Conservation (phyloP, 2,797 vertebrate genomes). For the Sebastes reedi region DNA sequence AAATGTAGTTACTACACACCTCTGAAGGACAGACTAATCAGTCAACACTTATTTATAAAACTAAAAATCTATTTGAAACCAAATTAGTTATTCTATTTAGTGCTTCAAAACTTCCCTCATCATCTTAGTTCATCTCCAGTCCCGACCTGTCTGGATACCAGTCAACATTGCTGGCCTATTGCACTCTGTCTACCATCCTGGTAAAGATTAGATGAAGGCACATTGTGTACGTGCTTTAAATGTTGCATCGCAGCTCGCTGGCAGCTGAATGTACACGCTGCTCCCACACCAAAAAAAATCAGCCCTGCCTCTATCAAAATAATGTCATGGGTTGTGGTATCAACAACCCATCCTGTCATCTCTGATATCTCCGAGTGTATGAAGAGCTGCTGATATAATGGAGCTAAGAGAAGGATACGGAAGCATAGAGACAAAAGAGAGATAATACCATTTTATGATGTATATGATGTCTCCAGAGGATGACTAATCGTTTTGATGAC, state of each 20-base stretch:
- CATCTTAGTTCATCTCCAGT: not conserved
- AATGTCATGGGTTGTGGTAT: not conserved
- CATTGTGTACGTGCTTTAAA: not conserved
- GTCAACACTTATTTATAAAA: not conserved
- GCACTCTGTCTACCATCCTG: not conserved
- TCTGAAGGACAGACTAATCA: not conserved
- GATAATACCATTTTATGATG: not conserved
- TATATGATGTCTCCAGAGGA: not conserved
- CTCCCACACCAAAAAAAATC: not conserved
- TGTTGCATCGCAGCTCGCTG: not conserved
- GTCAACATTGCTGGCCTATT: not conserved
- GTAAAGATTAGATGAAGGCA: constrained; percentile 5
- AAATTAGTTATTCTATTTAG: not conserved
- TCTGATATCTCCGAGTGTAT: not conserved
- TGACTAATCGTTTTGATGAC: not conserved
- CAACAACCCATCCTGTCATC: not conserved
- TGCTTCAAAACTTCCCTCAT: not conserved
- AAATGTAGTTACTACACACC: not conserved
- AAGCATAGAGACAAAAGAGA: not conserved
- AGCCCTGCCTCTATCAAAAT: not conserved
- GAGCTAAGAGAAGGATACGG: not conserved
- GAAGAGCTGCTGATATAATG: not conserved
- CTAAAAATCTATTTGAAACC: not conserved
- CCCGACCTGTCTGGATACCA: not conserved
- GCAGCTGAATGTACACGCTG: constrained; percentile 4